A percentile compares a stretch with the other conserved stretches of the same genome.
phyloP scores from a whole-genome alignment of 64 coral and sea anemone species.

The Platygyra sinensis region DNA sequence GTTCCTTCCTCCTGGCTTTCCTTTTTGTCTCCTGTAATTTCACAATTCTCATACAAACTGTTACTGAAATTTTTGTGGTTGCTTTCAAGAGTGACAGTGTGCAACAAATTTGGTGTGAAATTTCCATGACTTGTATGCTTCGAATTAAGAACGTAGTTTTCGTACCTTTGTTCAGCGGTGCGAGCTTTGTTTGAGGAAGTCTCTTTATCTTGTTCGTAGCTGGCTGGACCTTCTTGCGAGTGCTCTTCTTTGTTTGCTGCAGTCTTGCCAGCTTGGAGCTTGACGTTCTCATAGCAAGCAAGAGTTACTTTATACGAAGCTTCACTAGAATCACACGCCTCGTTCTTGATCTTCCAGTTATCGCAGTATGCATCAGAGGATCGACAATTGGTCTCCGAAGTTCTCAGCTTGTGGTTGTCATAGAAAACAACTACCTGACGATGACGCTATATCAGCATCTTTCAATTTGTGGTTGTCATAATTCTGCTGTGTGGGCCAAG shows the following conservation, averaged over 20 bases:
- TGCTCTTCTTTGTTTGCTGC: not conserved
- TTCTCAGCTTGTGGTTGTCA: slow-evolving; percentile 26
- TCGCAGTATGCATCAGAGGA: not conserved
- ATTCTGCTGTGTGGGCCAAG: slow-evolving; percentile 1
- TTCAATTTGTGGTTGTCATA: slow-evolving; percentile 19
- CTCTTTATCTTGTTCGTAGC: not conserved
- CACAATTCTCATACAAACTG: slow-evolving; percentile 5
- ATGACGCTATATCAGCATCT: not conserved
- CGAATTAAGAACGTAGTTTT: not conserved
- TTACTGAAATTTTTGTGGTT: not conserved
- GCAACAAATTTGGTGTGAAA: not conserved
- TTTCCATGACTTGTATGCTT: not conserved
- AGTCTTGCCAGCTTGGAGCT: not conserved
- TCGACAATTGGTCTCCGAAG: not conserved
- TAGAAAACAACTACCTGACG: not conserved
- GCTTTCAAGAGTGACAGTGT: not conserved
- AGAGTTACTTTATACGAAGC: no score
- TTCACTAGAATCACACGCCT: not conserved
- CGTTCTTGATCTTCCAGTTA: slow-evolving; percentile 9
- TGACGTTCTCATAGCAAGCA: not conserved
- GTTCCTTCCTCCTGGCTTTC: not conserved
- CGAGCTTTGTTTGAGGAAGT: not conserved
- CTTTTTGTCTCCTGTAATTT: not conserved
- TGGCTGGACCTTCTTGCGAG: not conserved
- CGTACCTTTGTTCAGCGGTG: not conserved